Conservation (phyloP, 2,113 vertebrate species). For the Panthera uncia region DNA sequence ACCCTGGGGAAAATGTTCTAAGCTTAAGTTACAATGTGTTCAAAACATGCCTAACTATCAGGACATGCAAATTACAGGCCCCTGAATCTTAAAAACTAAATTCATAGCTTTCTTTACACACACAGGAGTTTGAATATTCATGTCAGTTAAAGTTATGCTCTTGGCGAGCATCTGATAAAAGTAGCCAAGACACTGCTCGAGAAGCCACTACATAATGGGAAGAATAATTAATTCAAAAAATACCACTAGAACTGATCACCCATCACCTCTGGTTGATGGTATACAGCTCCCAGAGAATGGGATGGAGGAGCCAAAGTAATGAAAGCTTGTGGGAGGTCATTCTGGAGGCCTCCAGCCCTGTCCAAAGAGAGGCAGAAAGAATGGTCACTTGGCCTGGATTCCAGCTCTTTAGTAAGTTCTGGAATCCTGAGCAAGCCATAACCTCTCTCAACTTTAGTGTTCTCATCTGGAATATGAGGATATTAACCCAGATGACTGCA, state of each 20-base stretch:
- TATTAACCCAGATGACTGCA: neutral
- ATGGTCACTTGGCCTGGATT: neutral
- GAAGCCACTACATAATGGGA: neutral
- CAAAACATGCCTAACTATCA: constrained; percentile 3
- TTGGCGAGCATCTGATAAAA: constrained; percentile 26
- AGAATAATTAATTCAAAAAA: neutral
- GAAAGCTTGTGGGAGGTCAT: neutral
- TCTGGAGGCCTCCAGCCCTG: neutral
- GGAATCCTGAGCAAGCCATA: neutral
- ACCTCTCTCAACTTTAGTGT: neutral
- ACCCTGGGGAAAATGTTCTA: neutral
- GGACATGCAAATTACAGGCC: neutral
- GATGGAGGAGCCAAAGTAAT: neutral
- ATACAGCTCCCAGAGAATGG: neutral
- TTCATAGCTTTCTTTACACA: constrained; percentile 2
- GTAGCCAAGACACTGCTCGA: neutral
- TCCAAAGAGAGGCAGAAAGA: neutral
- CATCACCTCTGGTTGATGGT: neutral
- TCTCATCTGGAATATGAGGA: neutral
- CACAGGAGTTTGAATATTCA: neutral
- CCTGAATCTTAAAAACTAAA: constrained; percentile 4
- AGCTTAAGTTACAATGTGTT: neutral
- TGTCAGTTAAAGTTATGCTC: neutral
- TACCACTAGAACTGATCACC: neutral
- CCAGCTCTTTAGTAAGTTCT: neutral